phyloP scores from a whole-genome alignment of 2,888 invertebrate genomes.

The Adelognathus sp. region DNA sequence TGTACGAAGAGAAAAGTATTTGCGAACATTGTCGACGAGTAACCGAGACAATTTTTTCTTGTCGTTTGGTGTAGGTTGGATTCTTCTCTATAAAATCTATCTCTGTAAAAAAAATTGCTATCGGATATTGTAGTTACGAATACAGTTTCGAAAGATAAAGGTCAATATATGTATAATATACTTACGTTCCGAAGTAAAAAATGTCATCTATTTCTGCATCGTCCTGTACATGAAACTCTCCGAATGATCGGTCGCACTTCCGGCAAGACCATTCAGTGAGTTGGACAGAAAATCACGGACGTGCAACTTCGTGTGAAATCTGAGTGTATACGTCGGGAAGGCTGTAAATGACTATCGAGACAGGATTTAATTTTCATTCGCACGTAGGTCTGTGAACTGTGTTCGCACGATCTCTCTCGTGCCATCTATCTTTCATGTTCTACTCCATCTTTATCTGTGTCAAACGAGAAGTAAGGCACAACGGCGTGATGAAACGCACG shows the following conservation, averaged over 20 bases:
- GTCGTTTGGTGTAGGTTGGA: too few species aligned
- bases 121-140: neutral
- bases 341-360: neutral
- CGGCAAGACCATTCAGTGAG: conserved; percentile 11
- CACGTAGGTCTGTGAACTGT: neutral
- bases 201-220: neutral
- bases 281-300: neutral
- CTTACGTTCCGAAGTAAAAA: neutral
- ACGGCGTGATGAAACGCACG: neutral
- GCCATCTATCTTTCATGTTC: neutral
- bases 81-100: too few species aligned
- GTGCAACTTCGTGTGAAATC: neutral
- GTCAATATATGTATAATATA: neutral
- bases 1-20: too few species aligned
- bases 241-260: neutral
- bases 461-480: neutral
- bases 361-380: conserved; percentile 2
- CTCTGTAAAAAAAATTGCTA: too few species aligned
- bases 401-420: neutral
- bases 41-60: too few species aligned
- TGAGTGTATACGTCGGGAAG: neutral
- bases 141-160: neutral
- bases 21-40: too few species aligned
- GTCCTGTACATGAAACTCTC: neutral
- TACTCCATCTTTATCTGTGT: conserved; percentile 1